Base-by-base conservation (phyloP, 2,888 invertebrate genomes). In the Rutpela maculata region DNA sequence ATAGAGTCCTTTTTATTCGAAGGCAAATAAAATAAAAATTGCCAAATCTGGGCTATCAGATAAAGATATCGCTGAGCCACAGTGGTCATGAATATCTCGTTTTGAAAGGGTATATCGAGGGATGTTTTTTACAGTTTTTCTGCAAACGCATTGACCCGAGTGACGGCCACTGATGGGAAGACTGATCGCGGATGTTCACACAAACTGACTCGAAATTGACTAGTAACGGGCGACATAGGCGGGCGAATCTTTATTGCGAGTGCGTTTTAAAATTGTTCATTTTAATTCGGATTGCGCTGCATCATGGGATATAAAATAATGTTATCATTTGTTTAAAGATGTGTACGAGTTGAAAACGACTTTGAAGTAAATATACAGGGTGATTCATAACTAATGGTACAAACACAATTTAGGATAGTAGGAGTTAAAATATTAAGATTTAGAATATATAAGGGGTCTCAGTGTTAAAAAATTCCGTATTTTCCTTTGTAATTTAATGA, bases 121-220 rank as follows among this genome's bases (percentile, higher is more conserved):
- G 67, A 62, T 72, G 62, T 19, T 17, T 55, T 63, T 72, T 50
- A n/a, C 63, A 22, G 60, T 70, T 60, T 60, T 70, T 68, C 31
- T 35, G 59, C 76, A 78, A 78, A 80, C 81, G 79, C 81, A 83
- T 80, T 83, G 84, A 84, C 84, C 84, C 80, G 82, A 67, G 74
- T 79, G 81, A 82, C 84, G 82, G 78, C 81, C 83, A 81, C 75
- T 80, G 82, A 84, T 83, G 83, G 81, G 80, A 82, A 79, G 83
- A 78, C 76, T 78, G 82, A 83, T 81, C 81, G 80, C 80, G 80
- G 83, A 85, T 83, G 84, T 85, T 85, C 85, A 81, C 86, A 86
- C 59, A 59, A 86, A 87, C 85, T 84, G 84, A 84, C 81, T 83
- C 82, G 78, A 85, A 87, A 87, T 87, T 87, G 87, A 87, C 85